These are phyloP conservation scores for Lordiphosa stackelbergi DNA, from an alignment of 1,140 invertebrate species.

Conservation along the genomic window DNA sequence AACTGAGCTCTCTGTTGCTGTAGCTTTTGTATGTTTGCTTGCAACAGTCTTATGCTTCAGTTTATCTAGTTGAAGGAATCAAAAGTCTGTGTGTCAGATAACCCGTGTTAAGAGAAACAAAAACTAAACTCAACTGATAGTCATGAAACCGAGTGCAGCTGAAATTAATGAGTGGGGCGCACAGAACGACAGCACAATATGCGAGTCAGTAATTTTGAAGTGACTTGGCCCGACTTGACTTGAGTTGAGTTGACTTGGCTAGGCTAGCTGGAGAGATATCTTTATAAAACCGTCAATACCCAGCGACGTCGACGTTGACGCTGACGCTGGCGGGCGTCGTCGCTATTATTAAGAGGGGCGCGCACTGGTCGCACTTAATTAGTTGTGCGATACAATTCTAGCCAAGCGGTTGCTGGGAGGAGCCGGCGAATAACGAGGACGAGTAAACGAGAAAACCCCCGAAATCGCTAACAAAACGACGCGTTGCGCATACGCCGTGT, in stretches of 20 bases:
- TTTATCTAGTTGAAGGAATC: no score
- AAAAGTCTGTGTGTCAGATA: no score
- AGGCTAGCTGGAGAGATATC: conserved; percentile 40
- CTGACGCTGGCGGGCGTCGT: conserved; percentile 1
- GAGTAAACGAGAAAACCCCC: conserved; percentile 13
- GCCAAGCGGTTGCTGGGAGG: conserved; percentile 60
- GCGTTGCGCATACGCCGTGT: conserved; percentile 65
- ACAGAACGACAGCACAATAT: not conserved
- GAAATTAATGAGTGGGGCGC: not conserved
- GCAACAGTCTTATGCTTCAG: no score
- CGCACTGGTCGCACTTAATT: conserved; percentile 65
- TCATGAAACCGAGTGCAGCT: conserved; percentile 8
- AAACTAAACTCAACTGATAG: conserved; percentile 7
- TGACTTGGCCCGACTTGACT: conserved; percentile 18
- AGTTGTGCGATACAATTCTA: conserved; percentile 74
- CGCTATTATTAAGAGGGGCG: conserved; percentile 69
- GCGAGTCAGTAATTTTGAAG: conserved; percentile 12
- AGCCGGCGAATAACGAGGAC: conserved; percentile 10
- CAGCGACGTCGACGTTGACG: conserved; percentile 3
- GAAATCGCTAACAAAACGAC: conserved; percentile 7
- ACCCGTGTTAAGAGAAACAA: not conserved
- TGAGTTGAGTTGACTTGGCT: conserved; percentile 8
- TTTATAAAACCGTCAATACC: conserved; percentile 51
- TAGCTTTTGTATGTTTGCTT: no score
- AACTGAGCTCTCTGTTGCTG: no score